Base-by-base conservation (phyloP, 2,113 vertebrate genomes). In the Phoxinus phoxinus region DNA sequence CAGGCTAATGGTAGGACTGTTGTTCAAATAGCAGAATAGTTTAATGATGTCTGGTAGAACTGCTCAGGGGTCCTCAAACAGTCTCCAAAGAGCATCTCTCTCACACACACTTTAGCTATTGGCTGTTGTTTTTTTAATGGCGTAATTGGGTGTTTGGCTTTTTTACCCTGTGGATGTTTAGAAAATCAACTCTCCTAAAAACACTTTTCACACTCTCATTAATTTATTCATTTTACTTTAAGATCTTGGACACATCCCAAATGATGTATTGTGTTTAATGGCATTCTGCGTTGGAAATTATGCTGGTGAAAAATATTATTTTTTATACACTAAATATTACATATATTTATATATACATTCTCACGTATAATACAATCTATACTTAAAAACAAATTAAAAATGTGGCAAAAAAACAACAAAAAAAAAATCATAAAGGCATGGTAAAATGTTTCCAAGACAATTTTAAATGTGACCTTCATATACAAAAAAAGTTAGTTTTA, bases 81-180 rank as follows among this genome's bases (percentile, higher is more conserved):
- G 58, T 73, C 46, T 65, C 25, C 59, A 4, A n/a, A 3, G 9
- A 90, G 32, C 72, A 83, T 78, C 63, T 81, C 51, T 82, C 25
- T 58, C 73, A 23, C 17, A 51, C 74, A 85, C 65, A 41, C 13
- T 23, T 27, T 85, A 83, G 79, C 84, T 83, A 32, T 19, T 61
- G 83, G 86, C 86, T 71, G 74, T 86, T 74, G n/a, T 15, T 25
- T 74, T n/a, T 15, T 46, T 6, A 46, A 27, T 74, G 12, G 72
- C 41, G 48, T 74, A 74, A 74, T 74, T 74, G 72, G 6, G 72
- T 48, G n/a, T 74, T 48, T 27, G 12, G 37, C 23, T 23, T 46
- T 74, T 61, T 17, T 48, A n/a, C 41, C 41, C 72, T 48, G 12
- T 27, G n/a, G 72, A 74, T 74, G 41, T 74, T 48, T 74, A 46